Conservation (phyloP, 2,888 invertebrate species). For the Antheraea yamamai region DNA sequence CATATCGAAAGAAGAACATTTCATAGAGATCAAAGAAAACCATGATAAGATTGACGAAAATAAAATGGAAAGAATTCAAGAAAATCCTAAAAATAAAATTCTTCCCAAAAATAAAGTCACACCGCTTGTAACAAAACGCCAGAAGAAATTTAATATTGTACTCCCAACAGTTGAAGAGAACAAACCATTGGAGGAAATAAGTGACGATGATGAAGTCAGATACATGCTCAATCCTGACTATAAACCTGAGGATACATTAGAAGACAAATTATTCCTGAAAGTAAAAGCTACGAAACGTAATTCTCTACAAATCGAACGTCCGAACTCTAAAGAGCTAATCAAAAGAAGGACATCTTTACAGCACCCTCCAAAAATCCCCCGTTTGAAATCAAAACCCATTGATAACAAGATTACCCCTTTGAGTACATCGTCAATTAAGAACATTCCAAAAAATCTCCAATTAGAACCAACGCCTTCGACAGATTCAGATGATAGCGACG, state of each 20-base stretch:
- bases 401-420: constrained; percentile 38
- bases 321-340: constrained; percentile 64
- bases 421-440: constrained; percentile 37
- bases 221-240: constrained; percentile 75
- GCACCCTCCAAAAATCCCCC: constrained; percentile 66
- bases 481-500: constrained; percentile 74
- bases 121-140: constrained; percentile 51
- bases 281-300: constrained; percentile 66
- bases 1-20: constrained; percentile 20
- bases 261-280: constrained; percentile 64
- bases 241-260: constrained; percentile 48
- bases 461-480: constrained; percentile 50
- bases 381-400: constrained; percentile 58
- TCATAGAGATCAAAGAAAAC: constrained; percentile 38
- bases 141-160: constrained; percentile 41
- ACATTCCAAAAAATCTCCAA: constrained; percentile 40
- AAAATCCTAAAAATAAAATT: constrained; percentile 57
- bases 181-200: constrained; percentile 47
- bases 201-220: constrained; percentile 70
- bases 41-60: constrained; percentile 42
- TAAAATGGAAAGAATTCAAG: constrained; percentile 35
- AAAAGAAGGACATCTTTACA: constrained; percentile 69
- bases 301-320: constrained; percentile 70
- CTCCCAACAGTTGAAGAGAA: constrained; percentile 32
- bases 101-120: constrained; percentile 45